Base-by-base conservation (phyloP, 1,140 invertebrate genomes). In the Temnothorax curvispinosus region DNA sequence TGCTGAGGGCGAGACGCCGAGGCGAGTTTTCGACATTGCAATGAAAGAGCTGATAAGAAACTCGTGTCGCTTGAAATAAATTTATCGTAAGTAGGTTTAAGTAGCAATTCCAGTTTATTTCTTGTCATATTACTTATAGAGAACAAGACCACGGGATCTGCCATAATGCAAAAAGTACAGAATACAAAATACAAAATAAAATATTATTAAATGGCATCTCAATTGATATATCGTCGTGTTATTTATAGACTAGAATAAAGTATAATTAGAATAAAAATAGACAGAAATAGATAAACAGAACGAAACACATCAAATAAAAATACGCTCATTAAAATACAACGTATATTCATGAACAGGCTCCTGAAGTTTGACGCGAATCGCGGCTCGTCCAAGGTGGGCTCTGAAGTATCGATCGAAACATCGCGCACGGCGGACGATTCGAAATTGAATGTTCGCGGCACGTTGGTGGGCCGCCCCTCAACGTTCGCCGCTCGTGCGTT, bases 401-500 rank as follows among this genome's bases (percentile, higher is more conserved):
- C 65, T 69, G 65, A 69, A 69, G 38, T 69, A 69, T 69, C 74
- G 38, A 76, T 76, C 2, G 35, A 27, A 56, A 75, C 32, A 7
- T 35, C 32, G 21, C 71, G 50, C 11, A 9, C 35, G 74, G 11
- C 38, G 54, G n/a, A 64, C 18, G 38, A 58, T 58, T 56, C 8
- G 9, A 82, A 27, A 72, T 72, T n/a, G 52, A 72, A 82, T 60
- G 47, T 82, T 41, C 41, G 69, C 67, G 69, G 52, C 8, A 15
- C 27, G n/a, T 18, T 1, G 38, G 35, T 1, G 27, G 21, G 21
- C 15, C 54, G 69, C 27, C 80, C 77, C 64, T 41, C 38, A 41
- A 6, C 38, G 3, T 3, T 41, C 38, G 0, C 8, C 18, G 27
- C 52, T 91, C 92, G 92, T 69, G 2, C 32, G 44, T 64, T 50